These are phyloP conservation scores for Autographa pulchrina DNA, from an alignment of 2,888 invertebrate species.

Conservation along the genomic window DNA sequence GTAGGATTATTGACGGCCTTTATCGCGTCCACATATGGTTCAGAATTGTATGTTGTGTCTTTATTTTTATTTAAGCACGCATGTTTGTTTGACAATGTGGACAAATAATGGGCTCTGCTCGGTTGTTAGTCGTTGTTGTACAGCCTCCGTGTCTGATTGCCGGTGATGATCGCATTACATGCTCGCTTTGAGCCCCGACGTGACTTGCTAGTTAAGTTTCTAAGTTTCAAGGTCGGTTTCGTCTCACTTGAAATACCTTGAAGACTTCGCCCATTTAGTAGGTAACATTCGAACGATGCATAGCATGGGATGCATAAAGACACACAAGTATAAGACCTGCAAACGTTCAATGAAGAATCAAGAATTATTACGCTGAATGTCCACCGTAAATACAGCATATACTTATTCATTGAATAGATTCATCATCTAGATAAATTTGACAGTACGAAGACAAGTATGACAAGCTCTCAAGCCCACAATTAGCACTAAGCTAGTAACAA, in stretches of 20 bases:
- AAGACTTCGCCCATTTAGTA: not conserved
- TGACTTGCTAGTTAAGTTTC: conserved; percentile 48
- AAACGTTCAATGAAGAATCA: too few relatives aligned
- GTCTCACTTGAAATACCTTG: not conserved
- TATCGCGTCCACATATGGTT: conserved; percentile 16
- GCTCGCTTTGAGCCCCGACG: conserved; percentile 45
- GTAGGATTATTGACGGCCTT: not conserved
- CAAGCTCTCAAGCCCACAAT: conserved; percentile 8
- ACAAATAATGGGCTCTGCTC: conserved; percentile 38
- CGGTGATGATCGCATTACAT: conserved; percentile 47
- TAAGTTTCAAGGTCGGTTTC: conserved; percentile 50
- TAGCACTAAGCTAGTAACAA: not conserved
- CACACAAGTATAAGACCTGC: too few relatives aligned
- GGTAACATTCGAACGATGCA: not conserved
- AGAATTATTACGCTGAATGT: too few relatives aligned
- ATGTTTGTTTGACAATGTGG: conserved; percentile 28
- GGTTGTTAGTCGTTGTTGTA: conserved; percentile 42
- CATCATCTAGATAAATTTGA: conserved; percentile 14
- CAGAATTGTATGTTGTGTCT: conserved; percentile 8
- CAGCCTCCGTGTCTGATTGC: conserved; percentile 46
- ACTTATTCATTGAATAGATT: too few relatives aligned
- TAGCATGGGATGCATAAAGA: not conserved
- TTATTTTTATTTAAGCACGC: conserved; percentile 16
- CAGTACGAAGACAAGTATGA: conserved; percentile 3
- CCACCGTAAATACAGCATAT: too few relatives aligned